Evolutionary conservation across 2,888 invertebrate species (phyloP).

Genomic region (Mimas tiliae): DNA sequence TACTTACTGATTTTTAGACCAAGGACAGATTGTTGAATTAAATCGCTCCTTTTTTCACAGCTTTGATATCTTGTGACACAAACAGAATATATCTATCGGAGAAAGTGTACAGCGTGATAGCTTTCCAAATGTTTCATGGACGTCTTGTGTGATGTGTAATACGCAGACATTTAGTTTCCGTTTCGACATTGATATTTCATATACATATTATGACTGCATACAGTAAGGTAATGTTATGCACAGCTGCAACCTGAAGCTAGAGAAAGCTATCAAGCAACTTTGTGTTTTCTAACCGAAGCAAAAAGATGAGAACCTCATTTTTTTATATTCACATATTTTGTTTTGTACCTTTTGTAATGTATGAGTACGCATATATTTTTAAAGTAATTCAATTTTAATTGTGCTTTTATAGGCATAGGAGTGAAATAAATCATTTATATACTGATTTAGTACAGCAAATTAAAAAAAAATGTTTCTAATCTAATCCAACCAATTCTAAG

Average conservation of each 20-base stretch:
- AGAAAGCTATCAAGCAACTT: constrained; percentile 28
- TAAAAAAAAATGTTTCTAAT: no score
- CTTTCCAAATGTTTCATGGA: not conserved
- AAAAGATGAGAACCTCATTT: no score
- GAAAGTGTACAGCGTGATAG: not conserved
- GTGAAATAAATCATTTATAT: no score
- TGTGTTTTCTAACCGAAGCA: not conserved
- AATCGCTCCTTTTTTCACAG: no score
- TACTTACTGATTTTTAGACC: not conserved
- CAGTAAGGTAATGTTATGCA: constrained; percentile 15
- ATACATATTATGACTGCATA: not conserved
- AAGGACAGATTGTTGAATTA: not conserved
- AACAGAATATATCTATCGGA: not conserved
- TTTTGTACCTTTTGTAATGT: no score
- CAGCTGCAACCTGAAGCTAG: constrained; percentile 20
- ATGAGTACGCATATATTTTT: no score
- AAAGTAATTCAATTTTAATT: no score
- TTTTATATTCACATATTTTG: no score
- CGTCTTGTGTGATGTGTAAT: not conserved
- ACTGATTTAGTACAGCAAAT: no score
- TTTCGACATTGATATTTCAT: not conserved
- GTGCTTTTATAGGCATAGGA: no score
- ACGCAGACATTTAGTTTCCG: not conserved
- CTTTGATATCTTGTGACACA: no score
- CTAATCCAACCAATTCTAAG: no score